Evolutionary conservation across 2,797 vertebrate genomes (phyloP), one percentile per base, ranked within the genome.

Genomic region (Acipenser ruthenus): DNA sequence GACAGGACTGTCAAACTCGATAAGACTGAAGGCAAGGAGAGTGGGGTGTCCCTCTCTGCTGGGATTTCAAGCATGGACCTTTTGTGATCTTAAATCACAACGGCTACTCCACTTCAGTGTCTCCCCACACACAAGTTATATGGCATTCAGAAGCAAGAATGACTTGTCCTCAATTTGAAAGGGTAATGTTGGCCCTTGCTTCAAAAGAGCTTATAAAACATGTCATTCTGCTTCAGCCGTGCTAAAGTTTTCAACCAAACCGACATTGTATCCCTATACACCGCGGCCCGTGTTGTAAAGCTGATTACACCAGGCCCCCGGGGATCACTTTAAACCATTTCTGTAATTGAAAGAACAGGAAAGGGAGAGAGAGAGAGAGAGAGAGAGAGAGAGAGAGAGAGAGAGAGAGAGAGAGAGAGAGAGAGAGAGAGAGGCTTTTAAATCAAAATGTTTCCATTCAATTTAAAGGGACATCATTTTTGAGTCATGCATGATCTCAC

Each of bases 61-160:
- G 70, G 72, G 74, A 73, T 66, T 68, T 73, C 70, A 62, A 60
- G 50, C 59, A 70, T 74, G 63, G 67, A 71, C 65, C 63, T 18
- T 65, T 68, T 13, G 18, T 67, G 69, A 77, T 74, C 72, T 68
- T 65, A 58, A 67, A 68, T 73, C 65, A 65, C 72, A 52, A 64
- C 59, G 66, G 65, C 68, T 73, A 74, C 71, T 77, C 70, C 65
- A 68, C 70, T 74, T 76, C 74, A 75, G 74, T 77, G 70, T 58
- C 62, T 69, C 60, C 62, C 64, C 47, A 72, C 51, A 49, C 48
- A 23, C 56, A 15, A 51, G 65, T 23, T 18, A 52, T 11, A 53
- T 12, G 53, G 15, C 10, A 59, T 37, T 59, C 11, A 18, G 63
- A 67, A 67, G 59, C 59, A 70, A 70, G 23, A 15, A 70, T 63